Conservation (phyloP, 1,140 invertebrate species). For the Drosophila pectinifera region DNA sequence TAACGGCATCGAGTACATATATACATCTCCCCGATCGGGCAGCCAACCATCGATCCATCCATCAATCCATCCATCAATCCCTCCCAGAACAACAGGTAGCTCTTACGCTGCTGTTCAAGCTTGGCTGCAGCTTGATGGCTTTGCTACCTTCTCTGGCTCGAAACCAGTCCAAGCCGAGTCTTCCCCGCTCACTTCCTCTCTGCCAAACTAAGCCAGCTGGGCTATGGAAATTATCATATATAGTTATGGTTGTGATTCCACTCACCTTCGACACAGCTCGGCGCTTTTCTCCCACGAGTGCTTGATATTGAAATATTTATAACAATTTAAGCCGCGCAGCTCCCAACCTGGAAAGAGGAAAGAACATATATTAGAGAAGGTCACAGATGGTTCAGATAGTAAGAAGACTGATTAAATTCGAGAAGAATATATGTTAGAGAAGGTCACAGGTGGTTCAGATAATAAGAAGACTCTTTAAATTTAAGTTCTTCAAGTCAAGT, state of each 20-base stretch:
- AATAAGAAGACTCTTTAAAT: not conserved
- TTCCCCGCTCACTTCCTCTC: conserved; percentile 57
- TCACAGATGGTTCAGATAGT: conserved; percentile 22
- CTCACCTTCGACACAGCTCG: conserved; percentile 96
- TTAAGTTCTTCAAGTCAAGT: no score
- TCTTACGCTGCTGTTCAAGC: conserved; percentile 65
- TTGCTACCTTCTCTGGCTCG: conserved; percentile 35
- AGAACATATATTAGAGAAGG: conserved; percentile 52
- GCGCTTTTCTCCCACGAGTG: conserved; percentile 98
- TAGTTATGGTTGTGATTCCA: conserved; percentile 68
- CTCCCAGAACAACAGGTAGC: conserved; percentile 69
- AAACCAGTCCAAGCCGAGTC: conserved; percentile 32
- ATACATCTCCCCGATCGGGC: conserved; percentile 27
- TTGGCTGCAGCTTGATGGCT: conserved; percentile 34
- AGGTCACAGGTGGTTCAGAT: conserved; percentile 41
- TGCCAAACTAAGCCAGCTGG: conserved; percentile 20
- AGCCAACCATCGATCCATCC: conserved; percentile 21
- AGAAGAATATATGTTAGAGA: conserved; percentile 43
- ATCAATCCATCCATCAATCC: conserved; percentile 30
- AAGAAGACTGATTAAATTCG: conserved; percentile 1
- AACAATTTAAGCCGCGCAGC: conserved; percentile 95
- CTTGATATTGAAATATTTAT: conserved; percentile 97
- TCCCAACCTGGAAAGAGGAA: conserved; percentile 92
- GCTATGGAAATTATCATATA: conserved; percentile 71
- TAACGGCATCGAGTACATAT: conserved; percentile 67